phyloP scores from a whole-genome alignment of 2,888 invertebrate species.

The Nemotelus pantherinus region DNA sequence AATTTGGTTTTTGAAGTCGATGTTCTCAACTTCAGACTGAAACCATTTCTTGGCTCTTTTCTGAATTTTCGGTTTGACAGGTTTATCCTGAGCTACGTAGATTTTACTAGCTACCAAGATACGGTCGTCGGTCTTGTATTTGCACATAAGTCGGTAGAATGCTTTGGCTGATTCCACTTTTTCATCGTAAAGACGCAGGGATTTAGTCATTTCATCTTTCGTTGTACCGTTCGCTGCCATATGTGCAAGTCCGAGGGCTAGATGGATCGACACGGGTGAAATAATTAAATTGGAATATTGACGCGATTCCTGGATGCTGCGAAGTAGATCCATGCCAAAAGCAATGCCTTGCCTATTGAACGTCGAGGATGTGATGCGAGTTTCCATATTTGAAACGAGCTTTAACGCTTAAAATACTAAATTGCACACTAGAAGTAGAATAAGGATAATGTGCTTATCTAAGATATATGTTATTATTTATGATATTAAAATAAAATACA shows the following conservation, averaged over 20 bases:
- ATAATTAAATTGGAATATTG: slow-evolving; percentile 69
- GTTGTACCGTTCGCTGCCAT: slow-evolving; percentile 73
- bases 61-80: slow-evolving; percentile 67
- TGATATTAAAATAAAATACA: too few relatives aligned
- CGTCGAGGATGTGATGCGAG: neutral
- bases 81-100: slow-evolving; percentile 69
- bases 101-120: slow-evolving; percentile 72
- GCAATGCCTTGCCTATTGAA: neutral
- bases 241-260: slow-evolving; percentile 73
- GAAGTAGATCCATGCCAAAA: neutral
- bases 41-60: slow-evolving; percentile 70
- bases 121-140: slow-evolving; percentile 56
- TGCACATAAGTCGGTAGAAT: slow-evolving; percentile 38
- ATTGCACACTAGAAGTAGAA: too few relatives aligned
- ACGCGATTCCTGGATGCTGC: neutral
- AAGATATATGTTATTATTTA: too few relatives aligned
- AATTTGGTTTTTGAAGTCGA: slow-evolving; percentile 69
- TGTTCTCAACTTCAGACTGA: slow-evolving; percentile 69
- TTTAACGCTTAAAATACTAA: too few relatives aligned
- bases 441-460: too few relatives aligned
- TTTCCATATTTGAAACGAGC: too few relatives aligned
- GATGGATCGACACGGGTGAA: slow-evolving; percentile 76
- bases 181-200: slow-evolving; percentile 65
- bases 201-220: slow-evolving; percentile 67
- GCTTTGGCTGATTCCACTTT: slow-evolving; percentile 27